Evolutionary conservation across 2,888 invertebrate genomes (phyloP).

Genomic region (Eristalinus aeneus): DNA sequence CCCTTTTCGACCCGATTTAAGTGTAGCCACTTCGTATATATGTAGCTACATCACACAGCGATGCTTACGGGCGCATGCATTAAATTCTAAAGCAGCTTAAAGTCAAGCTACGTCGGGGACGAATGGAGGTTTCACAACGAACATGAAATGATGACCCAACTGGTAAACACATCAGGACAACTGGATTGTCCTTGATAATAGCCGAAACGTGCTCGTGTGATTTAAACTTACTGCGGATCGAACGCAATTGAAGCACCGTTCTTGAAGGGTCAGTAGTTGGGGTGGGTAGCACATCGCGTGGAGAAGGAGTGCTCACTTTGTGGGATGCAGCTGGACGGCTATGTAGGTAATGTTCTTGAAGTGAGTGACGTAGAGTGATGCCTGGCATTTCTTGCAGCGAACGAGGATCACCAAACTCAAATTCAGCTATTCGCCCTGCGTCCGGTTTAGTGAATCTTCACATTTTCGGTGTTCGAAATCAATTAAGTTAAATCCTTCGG

Average conservation of each 20-base stretch:
- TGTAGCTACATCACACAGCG: not conserved
- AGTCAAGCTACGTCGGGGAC: not conserved
- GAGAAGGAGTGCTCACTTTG: too few species aligned
- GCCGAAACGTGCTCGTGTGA: not conserved
- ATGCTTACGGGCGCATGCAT: not conserved
- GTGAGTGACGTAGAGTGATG: too few species aligned
- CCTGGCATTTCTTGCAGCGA: too few species aligned
- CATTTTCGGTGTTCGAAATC: too few species aligned
- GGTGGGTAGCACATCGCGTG: too few species aligned
- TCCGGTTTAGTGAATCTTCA: too few species aligned
- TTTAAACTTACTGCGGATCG: not conserved
- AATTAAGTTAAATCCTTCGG: too few species aligned
- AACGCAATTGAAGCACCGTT: not conserved
- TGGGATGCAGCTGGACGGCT: too few species aligned
- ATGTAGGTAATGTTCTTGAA: too few species aligned
- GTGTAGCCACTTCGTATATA: not conserved
- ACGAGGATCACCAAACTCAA: too few species aligned
- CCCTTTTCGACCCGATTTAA: conserved; percentile 10
- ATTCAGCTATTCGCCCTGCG: too few species aligned
- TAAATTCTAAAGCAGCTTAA: not conserved
- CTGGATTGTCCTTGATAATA: not conserved
- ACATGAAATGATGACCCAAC: not conserved
- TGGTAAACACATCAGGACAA: not conserved
- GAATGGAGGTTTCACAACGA: not conserved
- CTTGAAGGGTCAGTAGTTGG: not conserved